phyloP scores from a whole-genome alignment of 2,113 vertebrate species.

The Leptobrachium leishanense region DNA sequence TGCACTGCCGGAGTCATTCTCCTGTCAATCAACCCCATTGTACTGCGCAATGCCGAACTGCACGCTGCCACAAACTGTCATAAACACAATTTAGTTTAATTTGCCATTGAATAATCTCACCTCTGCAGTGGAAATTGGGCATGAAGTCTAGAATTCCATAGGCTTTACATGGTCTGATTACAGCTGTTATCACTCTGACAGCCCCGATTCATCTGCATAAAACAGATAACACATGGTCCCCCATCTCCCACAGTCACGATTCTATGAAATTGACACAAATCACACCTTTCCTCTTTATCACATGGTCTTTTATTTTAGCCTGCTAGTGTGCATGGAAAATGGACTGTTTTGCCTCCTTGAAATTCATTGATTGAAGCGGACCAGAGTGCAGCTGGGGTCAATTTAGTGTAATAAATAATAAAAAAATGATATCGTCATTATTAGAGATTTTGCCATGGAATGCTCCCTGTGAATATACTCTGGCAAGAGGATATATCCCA shows the following conservation, averaged over 20 bases:
- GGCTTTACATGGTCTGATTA: slow-evolving; percentile 45
- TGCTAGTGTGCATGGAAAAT: slow-evolving; percentile 23
- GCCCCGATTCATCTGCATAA: slow-evolving; percentile 34
- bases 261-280: slow-evolving; percentile 28
- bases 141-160: slow-evolving; percentile 49
- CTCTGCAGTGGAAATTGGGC: slow-evolving; percentile 49
- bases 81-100: slow-evolving; percentile 49
- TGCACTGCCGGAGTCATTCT: slow-evolving; percentile 33
- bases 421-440: too few relatives aligned
- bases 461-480: too few relatives aligned
- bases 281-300: slow-evolving; percentile 35
- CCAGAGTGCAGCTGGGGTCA: neutral
- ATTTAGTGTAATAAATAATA: too few relatives aligned
- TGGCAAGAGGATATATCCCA: too few relatives aligned
- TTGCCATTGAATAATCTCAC: slow-evolving; percentile 49
- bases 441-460: too few relatives aligned
- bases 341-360: neutral
- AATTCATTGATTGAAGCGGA: neutral
- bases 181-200: slow-evolving; percentile 49
- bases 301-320: slow-evolving; percentile 9
- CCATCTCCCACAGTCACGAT: slow-evolving; percentile 31
- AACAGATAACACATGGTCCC: slow-evolving; percentile 41
- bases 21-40: slow-evolving; percentile 36
- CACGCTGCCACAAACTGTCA: slow-evolving; percentile 43
- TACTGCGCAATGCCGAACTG: slow-evolving; percentile 37